Conservation (phyloP, 2,888 invertebrate genomes). For the Ditula angustiorana region DNA sequence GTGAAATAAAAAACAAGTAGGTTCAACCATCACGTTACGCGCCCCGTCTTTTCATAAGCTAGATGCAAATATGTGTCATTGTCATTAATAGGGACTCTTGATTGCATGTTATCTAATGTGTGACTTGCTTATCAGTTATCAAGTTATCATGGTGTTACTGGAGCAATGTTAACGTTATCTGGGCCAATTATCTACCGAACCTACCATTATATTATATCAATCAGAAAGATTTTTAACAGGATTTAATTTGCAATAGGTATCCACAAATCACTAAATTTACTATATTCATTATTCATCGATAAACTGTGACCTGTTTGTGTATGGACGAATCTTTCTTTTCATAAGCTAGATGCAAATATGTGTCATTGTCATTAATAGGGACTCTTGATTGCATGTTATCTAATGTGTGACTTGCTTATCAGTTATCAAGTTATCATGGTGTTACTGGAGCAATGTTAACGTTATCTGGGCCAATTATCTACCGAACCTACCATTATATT, state of each 20-base stretch:
- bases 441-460: slow-evolving; percentile 60
- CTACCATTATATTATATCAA: not conserved
- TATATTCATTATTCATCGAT: not conserved
- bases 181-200: slow-evolving; percentile 17
- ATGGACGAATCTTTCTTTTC: slow-evolving; percentile 1
- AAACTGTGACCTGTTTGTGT: not conserved
- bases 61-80: slow-evolving; percentile 25
- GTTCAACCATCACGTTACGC: slow-evolving; percentile 6
- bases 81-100: slow-evolving; percentile 38
- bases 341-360: slow-evolving; percentile 33
- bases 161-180: slow-evolving; percentile 56
- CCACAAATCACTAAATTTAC: not conserved
- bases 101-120: slow-evolving; percentile 50
- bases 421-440: slow-evolving; percentile 55
- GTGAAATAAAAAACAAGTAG: not conserved
- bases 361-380: slow-evolving; percentile 13
- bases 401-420: slow-evolving; percentile 48
- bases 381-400: slow-evolving; percentile 49
- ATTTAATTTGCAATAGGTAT: not conserved
- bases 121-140: slow-evolving; percentile 49
- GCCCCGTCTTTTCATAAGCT: slow-evolving; percentile 23
- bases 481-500: not conserved
- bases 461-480: slow-evolving; percentile 38
- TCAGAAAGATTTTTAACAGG: not conserved
- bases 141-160: slow-evolving; percentile 56